phyloP scores from a whole-genome alignment of 1,140 invertebrate species.

The Drosophila subobscura region DNA sequence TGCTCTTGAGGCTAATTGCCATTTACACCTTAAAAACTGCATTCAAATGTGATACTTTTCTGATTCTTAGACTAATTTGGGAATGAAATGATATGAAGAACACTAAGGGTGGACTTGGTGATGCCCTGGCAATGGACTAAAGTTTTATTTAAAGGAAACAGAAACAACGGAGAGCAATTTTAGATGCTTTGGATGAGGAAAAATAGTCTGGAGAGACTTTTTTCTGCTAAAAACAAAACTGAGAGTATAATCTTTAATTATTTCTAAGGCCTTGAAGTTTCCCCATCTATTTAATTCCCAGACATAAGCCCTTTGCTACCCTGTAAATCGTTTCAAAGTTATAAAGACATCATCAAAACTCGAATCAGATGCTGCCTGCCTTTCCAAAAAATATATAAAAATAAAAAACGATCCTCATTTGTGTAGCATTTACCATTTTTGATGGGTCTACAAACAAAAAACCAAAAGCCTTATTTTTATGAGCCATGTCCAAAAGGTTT shows the following conservation, averaged over 20 bases:
- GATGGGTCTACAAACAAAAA: constrained; percentile 33
- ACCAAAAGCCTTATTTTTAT: constrained; percentile 45
- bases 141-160: too few relatives aligned
- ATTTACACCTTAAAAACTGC: constrained; percentile 70
- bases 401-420: constrained; percentile 2
- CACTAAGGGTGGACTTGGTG: too few relatives aligned
- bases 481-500: constrained; percentile 49
- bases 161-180: too few relatives aligned
- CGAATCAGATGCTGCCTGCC: constrained; percentile 3
- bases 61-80: constrained; percentile 41
- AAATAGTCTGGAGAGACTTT: too few relatives aligned
- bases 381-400: constrained; percentile 16
- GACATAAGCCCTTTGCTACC: background rate
- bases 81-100: constrained; percentile 7
- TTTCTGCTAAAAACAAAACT: too few relatives aligned
- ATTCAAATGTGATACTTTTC: constrained; percentile 54
- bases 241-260: too few relatives aligned
- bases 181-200: too few relatives aligned
- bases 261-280: too few relatives aligned
- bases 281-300: too few relatives aligned
- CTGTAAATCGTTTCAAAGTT: background rate
- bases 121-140: too few relatives aligned
- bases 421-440: constrained; percentile 59
- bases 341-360: constrained; percentile 33
- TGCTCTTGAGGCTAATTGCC: constrained; percentile 67